These are phyloP conservation scores for Drosophila santomea DNA, from an alignment of 1,140 invertebrate species.

Conservation along the genomic window DNA sequence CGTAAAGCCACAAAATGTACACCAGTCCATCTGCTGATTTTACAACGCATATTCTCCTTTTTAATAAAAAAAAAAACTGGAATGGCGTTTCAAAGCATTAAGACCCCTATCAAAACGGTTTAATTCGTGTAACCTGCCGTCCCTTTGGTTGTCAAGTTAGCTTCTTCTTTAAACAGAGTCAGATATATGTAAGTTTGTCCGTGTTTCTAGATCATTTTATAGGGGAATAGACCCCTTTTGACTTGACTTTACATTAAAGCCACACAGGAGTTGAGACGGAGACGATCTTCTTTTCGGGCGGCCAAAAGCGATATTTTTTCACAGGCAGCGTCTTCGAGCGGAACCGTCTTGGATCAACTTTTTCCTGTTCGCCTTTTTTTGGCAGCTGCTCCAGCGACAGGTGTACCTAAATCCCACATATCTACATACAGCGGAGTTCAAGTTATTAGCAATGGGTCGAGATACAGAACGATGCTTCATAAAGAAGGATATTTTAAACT, in stretches of 20 bases:
- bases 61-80: background rate
- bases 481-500: no score
- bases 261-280: conserved; percentile 9
- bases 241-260: background rate
- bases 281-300: conserved; percentile 5
- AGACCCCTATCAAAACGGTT: conserved; percentile 8
- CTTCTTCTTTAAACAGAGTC: background rate
- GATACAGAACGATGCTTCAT: no score
- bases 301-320: conserved; percentile 35
- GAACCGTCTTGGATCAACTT: conserved; percentile 44
- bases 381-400: conserved; percentile 17
- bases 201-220: background rate
- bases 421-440: background rate
- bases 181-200: background rate
- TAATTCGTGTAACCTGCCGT: conserved; percentile 10
- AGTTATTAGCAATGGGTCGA: background rate
- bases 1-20: conserved; percentile 1
- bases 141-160: background rate
- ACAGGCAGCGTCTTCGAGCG: conserved; percentile 66
- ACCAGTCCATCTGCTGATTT: background rate
- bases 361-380: conserved; percentile 14
- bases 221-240: conserved; percentile 8
- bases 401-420: conserved; percentile 9
- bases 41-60: background rate
- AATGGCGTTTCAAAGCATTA: background rate